Base-by-base conservation (phyloP, 1,140 invertebrate species). In the Trichoplusia ni region DNA sequence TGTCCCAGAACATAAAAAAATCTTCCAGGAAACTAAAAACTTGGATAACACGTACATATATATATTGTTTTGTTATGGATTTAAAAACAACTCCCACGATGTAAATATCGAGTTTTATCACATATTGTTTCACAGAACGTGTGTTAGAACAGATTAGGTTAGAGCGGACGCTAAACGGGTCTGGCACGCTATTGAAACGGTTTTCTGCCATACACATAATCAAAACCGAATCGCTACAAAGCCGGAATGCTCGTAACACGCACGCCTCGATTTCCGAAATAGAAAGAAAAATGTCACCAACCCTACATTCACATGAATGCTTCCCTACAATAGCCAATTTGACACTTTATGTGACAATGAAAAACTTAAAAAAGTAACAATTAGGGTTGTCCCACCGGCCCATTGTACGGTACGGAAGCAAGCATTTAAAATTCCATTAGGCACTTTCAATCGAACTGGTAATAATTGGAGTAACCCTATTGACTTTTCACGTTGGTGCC, bases 401-500 rank as follows among this genome's bases (percentile, higher is more conserved):
- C 66, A 73, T 73, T 69, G 70, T 75, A 13, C 21, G 54, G n/a
- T 19, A 18, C 74, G 80, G 78, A 81, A 82, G 74, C 72, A 56
- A 76, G 73, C 77, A 76, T 84, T 84, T 84, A 81, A 82, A 81
- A 79, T 82, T 84, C 82, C 82, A 84, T 84, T 84, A 81, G 75
- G 65, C 70, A 62, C 73, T 72, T 63, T 60, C 68, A 71, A 70
- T 65, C 63, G 69, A 54, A 64, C 62, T 69, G 69, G 67, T 70
- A 61, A 76, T 81, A 82, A 79, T 83, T 81, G 75, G 70, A 67
- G 67, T 65, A 67, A 65, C 62, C 63, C 67, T 67, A 66, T 71
- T 67, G 68, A 56, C 38, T 46, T 38, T 51, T 21, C 51, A 54
- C 44, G 44, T 42, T 58, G 54, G 54, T 44, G 8, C 13, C 21